Conservation (phyloP, 2,888 invertebrate species). For the Chesias legatella region DNA sequence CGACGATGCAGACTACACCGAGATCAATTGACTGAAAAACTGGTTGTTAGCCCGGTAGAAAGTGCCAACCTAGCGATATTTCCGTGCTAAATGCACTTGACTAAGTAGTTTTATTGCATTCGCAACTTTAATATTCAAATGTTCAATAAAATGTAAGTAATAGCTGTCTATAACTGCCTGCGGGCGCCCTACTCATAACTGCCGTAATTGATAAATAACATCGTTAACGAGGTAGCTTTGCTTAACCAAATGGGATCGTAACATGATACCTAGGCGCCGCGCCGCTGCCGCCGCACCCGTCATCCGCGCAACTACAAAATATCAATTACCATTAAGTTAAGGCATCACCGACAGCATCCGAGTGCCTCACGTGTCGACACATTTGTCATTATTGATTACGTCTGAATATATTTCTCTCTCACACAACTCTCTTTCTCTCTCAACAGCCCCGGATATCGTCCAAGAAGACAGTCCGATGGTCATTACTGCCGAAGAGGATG, state of each 20-base stretch:
- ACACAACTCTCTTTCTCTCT: too few relatives aligned
- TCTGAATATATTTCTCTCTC: conserved; percentile 66
- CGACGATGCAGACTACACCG: conserved; percentile 39
- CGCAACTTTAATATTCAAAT: conserved; percentile 3
- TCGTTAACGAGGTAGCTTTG: conserved; percentile 26
- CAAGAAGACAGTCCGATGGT: conserved; percentile 85
- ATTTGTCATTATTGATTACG: conserved; percentile 16
- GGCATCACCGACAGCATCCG: conserved; percentile 25
- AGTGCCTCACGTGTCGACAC: conserved; percentile 24
- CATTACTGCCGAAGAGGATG: conserved; percentile 84
- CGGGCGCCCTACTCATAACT: conserved; percentile 12
- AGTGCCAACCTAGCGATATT: conserved; percentile 9
- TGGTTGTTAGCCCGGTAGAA: conserved; percentile 32
- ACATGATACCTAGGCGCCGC: conserved; percentile 29
- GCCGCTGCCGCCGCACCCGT: conserved; percentile 29
- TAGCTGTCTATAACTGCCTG: conserved; percentile 1
- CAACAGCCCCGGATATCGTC: conserved; percentile 86
- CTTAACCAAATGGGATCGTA: conserved; percentile 28
- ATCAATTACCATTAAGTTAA: conserved; percentile 32
- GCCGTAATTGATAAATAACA: conserved; percentile 27
- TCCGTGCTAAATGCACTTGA: conserved; percentile 5
- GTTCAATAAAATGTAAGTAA: conserved; percentile 4
- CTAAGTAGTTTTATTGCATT: background rate
- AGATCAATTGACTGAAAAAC: conserved; percentile 55
- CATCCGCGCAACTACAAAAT: conserved; percentile 26